Base-by-base conservation (phyloP, 2,113 vertebrate genomes). In the Hippolais icterina region DNA sequence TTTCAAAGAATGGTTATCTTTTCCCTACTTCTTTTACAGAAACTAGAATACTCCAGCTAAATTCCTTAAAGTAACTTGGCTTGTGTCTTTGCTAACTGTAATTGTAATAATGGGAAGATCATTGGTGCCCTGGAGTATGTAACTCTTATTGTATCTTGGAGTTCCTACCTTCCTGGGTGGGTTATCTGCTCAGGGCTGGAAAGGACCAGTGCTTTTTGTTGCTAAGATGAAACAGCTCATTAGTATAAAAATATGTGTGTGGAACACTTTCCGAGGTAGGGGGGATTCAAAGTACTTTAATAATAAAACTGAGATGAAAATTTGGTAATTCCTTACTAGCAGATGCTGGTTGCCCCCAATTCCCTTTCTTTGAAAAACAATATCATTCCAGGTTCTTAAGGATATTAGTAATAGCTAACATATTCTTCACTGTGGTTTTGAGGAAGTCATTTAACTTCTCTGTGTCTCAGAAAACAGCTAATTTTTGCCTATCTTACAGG, bases 301-400 rank as follows among this genome's bases (percentile, higher is more conserved):
- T 24, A 39, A 6, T 41, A 86, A 85, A 71, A 93, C 53, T 54
- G 64, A 60, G 76, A 20, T 46, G 41, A 81, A 88, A 70, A 75
- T 42, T 41, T 5, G 21, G 5, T 63, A 78, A 70, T 85, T 89
- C 47, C 72, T 91, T 85, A n/a, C n/a, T 42, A 35, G 61, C 49
- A 82, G 52, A 64, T 81, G 56, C 44, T 86, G 59, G 25, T 86
- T 90, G 71, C 50, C 25, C 86, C 60, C 33, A 68, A 2, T 88
- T 93, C 54, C 24, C 27, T 89, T 35, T 86, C 54, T 95, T 42
- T 91, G 64, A 63, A 47, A 64, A 84, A n/a, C 21, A 64, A 0
- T 50, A n/a, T 92, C 65, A 94, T 96, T 96, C 83, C 94, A 95
- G 12, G 18, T 85, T 86, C 37, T 71, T 66, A 39, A 57, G 54